A percentile compares a stretch with the other conserved stretches of the same genome.
Conservation (phyloP, 1,140 invertebrate species). For the Stratiolaelaps scimitus region DNA sequence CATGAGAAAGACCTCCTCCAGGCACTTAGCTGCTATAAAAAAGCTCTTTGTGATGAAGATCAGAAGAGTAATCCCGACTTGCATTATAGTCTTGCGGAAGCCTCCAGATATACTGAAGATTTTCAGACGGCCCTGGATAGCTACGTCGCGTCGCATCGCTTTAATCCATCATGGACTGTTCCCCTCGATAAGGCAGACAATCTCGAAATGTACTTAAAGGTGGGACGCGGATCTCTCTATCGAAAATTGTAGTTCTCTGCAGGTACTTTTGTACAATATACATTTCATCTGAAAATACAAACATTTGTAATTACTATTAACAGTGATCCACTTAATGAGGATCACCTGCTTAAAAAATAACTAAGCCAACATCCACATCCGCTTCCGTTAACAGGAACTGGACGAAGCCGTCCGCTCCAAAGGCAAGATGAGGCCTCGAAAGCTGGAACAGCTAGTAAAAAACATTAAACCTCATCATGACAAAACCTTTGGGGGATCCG, state of each 20-base stretch:
- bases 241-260: too few species aligned
- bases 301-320: too few species aligned
- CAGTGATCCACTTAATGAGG: too few species aligned
- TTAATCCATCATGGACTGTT: constrained; percentile 62
- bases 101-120: constrained; percentile 68
- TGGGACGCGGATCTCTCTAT: too few species aligned
- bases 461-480: constrained; percentile 38
- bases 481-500: constrained; percentile 20
- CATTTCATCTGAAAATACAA: too few species aligned
- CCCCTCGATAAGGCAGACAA: constrained; percentile 50
- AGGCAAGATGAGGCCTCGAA: constrained; percentile 59
- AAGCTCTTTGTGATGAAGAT: constrained; percentile 54
- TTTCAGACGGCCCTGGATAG: constrained; percentile 56
- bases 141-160: constrained; percentile 51
- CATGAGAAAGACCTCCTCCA: constrained; percentile 57
- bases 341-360: too few species aligned
- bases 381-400: constrained; percentile 41
- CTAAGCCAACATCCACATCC: too few species aligned
- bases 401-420: constrained; percentile 51
- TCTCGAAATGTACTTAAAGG: constrained; percentile 53
- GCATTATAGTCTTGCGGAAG: constrained; percentile 70
- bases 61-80: constrained; percentile 62
- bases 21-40: constrained; percentile 63
- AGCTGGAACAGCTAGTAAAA: constrained; percentile 53
- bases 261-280: too few species aligned